These are phyloP conservation scores for Periphyllus acericola DNA, from an alignment of 2,888 invertebrate genomes.

Conservation along the genomic window DNA sequence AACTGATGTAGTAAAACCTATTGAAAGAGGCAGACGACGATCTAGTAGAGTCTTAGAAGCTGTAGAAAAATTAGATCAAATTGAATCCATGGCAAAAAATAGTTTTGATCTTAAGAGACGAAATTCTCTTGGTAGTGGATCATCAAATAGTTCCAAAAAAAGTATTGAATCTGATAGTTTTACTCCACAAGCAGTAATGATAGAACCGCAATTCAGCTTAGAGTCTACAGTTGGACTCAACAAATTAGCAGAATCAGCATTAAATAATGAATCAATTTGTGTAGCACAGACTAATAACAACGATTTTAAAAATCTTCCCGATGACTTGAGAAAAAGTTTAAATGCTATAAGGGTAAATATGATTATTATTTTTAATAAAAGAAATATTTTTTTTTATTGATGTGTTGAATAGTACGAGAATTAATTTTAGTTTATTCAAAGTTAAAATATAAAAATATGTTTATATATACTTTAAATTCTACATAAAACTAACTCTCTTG, in stretches of 20 bases:
- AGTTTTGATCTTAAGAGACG: slow-evolving; percentile 45
- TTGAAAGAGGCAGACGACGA: slow-evolving; percentile 72
- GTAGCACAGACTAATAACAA: slow-evolving; percentile 33
- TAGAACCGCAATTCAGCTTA: slow-evolving; percentile 63
- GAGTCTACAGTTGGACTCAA: slow-evolving; percentile 65
- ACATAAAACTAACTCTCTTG: no score
- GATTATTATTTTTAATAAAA: background rate
- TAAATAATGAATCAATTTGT: slow-evolving; percentile 64
- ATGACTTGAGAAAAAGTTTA: slow-evolving; percentile 56
- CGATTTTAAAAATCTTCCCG: slow-evolving; percentile 57
- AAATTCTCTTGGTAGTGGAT: slow-evolving; percentile 54
- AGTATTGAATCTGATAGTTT: slow-evolving; percentile 62
- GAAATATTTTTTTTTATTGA: no score
- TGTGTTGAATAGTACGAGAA: no score
- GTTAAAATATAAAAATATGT: no score
- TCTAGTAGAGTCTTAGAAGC: slow-evolving; percentile 77
- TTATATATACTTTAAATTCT: no score
- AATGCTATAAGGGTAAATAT: slow-evolving; percentile 64
- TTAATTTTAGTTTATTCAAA: no score
- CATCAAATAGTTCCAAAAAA: slow-evolving; percentile 60
- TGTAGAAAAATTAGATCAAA: slow-evolving; percentile 73
- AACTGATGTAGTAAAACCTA: slow-evolving; percentile 50
- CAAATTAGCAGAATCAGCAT: slow-evolving; percentile 66
- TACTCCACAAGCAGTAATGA: background rate
- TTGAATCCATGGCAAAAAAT: slow-evolving; percentile 54